Conservation (phyloP, 2,797 vertebrate species). For the Arnoldichthys spilopterus region DNA sequence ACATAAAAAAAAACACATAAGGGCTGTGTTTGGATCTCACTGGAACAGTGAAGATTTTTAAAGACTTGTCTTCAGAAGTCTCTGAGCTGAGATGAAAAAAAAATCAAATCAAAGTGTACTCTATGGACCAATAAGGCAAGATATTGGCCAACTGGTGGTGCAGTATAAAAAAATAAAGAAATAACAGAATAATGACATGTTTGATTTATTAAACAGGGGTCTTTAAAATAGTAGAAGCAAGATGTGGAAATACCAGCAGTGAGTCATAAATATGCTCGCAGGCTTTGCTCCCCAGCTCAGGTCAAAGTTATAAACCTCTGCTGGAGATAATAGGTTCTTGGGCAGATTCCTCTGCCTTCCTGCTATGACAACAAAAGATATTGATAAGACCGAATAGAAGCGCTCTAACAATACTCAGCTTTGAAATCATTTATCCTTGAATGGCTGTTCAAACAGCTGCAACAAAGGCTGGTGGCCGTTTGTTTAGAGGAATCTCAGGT, state of each 20-base stretch:
- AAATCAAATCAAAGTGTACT: not conserved
- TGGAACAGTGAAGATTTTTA: not conserved
- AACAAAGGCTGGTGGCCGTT: not conserved
- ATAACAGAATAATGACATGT: not conserved
- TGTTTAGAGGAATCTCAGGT: not conserved
- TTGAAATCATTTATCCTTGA: slow-evolving; percentile 12
- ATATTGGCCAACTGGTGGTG: not conserved
- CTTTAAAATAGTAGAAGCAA: slow-evolving; percentile 30
- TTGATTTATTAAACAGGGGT: slow-evolving; percentile 37
- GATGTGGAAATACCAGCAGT: slow-evolving; percentile 36
- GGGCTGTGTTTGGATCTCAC: no score
- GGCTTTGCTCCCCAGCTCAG: slow-evolving; percentile 25
- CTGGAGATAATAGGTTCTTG: slow-evolving; percentile 38
- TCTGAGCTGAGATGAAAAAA: not conserved
- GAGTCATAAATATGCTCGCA: slow-evolving; percentile 20
- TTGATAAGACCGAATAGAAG: slow-evolving; percentile 19
- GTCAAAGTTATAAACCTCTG: slow-evolving; percentile 44
- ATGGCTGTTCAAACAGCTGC: slow-evolving; percentile 9
- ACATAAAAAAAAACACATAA: slow-evolving; percentile 13
- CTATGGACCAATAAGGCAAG: not conserved
- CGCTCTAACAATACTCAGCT: slow-evolving; percentile 13
- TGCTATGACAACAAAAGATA: slow-evolving; percentile 13
- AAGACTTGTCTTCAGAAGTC: not conserved
- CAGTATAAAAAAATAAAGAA: not conserved
- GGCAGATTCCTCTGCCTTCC: slow-evolving; percentile 23